Base-by-base conservation (phyloP, 2,797 vertebrate genomes). In the Cryptoblepharus egeriae region DNA sequence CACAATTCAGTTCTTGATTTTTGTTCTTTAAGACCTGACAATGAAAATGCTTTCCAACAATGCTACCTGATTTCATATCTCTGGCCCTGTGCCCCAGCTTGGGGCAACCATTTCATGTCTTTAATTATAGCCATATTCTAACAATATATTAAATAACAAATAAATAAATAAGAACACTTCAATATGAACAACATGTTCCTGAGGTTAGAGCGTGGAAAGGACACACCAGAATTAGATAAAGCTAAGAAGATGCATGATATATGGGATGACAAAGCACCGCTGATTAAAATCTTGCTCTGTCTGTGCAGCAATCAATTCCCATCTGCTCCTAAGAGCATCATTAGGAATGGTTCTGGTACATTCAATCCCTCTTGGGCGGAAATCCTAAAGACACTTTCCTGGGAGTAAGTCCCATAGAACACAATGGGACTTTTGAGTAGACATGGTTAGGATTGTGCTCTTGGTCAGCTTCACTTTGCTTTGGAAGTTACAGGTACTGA, bases 51-150 rank as follows among this genome's bases (percentile, higher is more conserved):
- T 15, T 35, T 26, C 42, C 63, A 77, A 39, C n/a, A n/a, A n/a
- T n/a, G n/a, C n/a, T n/a, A 35, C 65, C 61, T 18, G 28, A 30
- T 39, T 64, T 12, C 72, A 42, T 64, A 45, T 42, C 13, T 64
- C 24, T 80, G 67, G 32, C 58, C 80, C 68, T n/a, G 69, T 63
- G 69, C 80, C 88, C 81, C 72, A 75, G 84, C 88, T 84, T 74
- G 58, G 84, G 57, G 6, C 69, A 57, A 82, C 12, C 85, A 45
- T 58, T 60, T 55, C 88, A 72, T 69, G 57, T 30, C 30, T 64
- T 81, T 77, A 32, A 60, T 73, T 68, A 42, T 60, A 45, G 78
- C 3, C 20, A 16, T 52, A 52, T 0, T 10, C 12, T 0, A 68
- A 70, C 10, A 37, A 67, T 20, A 45, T 7, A 28, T 81, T 13